phyloP scores from a whole-genome alignment of 2,113 vertebrate species.

The Colinus virginianus region DNA sequence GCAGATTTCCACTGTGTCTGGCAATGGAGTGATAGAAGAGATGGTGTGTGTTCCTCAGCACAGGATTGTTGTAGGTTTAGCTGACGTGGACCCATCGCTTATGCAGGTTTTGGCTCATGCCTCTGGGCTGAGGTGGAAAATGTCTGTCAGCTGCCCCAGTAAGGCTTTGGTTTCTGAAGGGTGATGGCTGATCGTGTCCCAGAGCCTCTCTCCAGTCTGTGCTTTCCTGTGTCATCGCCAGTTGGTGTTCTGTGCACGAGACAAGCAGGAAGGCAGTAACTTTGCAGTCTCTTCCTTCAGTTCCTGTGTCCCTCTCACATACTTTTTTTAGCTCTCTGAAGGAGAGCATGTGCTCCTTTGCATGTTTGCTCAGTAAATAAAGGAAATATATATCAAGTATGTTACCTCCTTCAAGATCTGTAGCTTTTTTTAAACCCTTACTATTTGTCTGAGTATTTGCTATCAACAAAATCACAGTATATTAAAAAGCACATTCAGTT shows the following conservation, averaged over 20 bases:
- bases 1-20: not conserved
- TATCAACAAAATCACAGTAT: not conserved
- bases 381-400: not conserved
- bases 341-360: not conserved
- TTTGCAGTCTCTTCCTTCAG: not conserved
- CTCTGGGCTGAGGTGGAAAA: not conserved
- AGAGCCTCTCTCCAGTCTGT: not conserved
- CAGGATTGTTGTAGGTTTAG: not conserved
- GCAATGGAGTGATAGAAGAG: not conserved
- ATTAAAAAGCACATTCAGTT: not conserved
- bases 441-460: not conserved
- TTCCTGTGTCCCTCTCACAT: fast-evolving
- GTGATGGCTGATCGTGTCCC: not conserved
- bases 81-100: fast-evolving
- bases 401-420: not conserved
- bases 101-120: not conserved
- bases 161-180: not conserved
- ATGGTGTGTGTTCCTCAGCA: not conserved
- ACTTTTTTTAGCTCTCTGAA: not conserved
- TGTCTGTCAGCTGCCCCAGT: not conserved
- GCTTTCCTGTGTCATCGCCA: not conserved
- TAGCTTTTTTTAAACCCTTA: not conserved
- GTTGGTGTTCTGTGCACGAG: fast-evolving
- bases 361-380: not conserved
- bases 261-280: too few relatives aligned